These are phyloP conservation scores for Etia nguti DNA, from an alignment of 2,113 vertebrate genomes.

Conservation along the genomic window DNA sequence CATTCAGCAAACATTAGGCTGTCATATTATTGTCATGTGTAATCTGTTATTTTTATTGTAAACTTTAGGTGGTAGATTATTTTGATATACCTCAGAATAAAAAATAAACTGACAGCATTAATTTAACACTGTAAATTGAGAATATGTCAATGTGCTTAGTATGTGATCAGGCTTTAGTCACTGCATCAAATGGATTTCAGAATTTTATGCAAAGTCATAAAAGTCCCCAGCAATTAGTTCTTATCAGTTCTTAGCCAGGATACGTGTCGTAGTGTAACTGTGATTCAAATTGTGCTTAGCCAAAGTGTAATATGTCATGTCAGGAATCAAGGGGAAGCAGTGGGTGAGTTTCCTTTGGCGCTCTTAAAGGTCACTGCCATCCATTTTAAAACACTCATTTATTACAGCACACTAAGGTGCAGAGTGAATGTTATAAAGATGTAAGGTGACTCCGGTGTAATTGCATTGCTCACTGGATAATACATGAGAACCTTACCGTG, in stretches of 20 bases:
- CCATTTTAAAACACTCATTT: background rate
- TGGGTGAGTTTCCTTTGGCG: background rate
- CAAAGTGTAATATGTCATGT: background rate
- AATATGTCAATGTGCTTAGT: background rate
- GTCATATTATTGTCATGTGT: background rate
- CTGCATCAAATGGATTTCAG: background rate
- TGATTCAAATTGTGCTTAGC: background rate
- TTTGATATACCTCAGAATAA: background rate
- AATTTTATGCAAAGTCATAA: background rate
- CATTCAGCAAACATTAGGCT: background rate
- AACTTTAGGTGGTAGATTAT: background rate
- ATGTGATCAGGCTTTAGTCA: background rate
- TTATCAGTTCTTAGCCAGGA: background rate
- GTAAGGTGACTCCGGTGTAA: background rate
- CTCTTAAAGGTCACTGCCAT: background rate
- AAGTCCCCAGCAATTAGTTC: background rate
- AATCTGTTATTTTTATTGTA: conserved; percentile 1
- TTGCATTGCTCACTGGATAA: background rate
- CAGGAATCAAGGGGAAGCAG: background rate
- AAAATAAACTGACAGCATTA: background rate
- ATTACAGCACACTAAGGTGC: background rate
- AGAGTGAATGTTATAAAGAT: background rate
- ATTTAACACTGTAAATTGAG: background rate
- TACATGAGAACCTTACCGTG: background rate
- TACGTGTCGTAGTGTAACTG: background rate